Conservation (phyloP, 2,113 vertebrate genomes). For the Caracal caracal region DNA sequence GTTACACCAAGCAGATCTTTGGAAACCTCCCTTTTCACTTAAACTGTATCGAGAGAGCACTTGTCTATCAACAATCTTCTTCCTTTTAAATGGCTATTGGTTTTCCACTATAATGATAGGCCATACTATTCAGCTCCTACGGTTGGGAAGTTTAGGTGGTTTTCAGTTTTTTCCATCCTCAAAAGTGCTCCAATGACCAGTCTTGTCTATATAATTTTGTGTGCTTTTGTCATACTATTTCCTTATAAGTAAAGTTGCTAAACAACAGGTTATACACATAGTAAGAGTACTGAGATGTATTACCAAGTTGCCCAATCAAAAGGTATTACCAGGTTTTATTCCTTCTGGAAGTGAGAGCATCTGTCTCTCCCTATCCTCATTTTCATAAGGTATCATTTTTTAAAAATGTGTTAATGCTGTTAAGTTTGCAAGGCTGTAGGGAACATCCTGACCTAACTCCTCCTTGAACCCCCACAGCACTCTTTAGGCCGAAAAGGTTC, state of each 20-base stretch:
- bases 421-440: background rate
- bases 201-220: background rate
- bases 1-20: background rate
- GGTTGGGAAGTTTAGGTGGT: background rate
- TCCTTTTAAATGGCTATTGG: background rate
- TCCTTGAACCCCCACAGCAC: too few relatives aligned
- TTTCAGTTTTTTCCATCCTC: background rate
- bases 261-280: background rate
- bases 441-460: background rate
- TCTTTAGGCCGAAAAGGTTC: background rate
- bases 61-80: background rate
- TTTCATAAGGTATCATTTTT: background rate
- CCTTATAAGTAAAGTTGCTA: background rate
- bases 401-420: background rate
- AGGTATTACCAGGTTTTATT: background rate
- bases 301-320: background rate
- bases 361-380: background rate
- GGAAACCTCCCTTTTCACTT: background rate
- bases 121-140: background rate
- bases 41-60: background rate
- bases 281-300: background rate
- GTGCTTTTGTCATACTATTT: conserved; percentile 13
- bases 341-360: background rate
- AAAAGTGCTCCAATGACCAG: background rate
- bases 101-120: background rate